Base-by-base conservation (phyloP, 1,140 invertebrate genomes). In the Tenebrio molitor region DNA sequence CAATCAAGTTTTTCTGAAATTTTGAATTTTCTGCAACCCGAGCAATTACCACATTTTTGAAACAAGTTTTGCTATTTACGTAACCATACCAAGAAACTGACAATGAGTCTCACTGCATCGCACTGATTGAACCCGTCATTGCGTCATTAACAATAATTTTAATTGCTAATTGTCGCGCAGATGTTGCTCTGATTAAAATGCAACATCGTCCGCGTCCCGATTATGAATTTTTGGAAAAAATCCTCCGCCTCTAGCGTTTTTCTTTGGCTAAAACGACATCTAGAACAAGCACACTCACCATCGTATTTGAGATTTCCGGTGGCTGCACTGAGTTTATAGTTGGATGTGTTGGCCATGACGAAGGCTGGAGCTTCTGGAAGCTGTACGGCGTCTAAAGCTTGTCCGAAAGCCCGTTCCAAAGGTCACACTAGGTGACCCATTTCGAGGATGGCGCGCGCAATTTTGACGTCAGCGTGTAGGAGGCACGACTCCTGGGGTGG, bases 391-490 rank as follows among this genome's bases (percentile, higher is more conserved):
- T 79, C 77, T 80, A 78, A 78, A 72, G 68, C 67, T 74, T 70
- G 73, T 69, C 73, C 72, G 72, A 72, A 74, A 72, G 73, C 73
- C 68, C 71, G 21, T 68, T 46, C 66, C 50, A 76, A 77, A 81
- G 79, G 81, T 80, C 80, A 79, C 72, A 76, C 64, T 76, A 77
- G 82, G 76, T 81, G 82, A 82, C 81, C 81, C 70, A 82, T 68
- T 79, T 81, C 34, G 63, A 70, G 67, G 64, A 41, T 50, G 62
- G 80, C 79, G 79, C 77, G 78, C 76, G 75, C 75, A 72, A 58
- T 58, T 63, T 63, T 79, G 76, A 79, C 80, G 80, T 80, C 78
- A 80, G 67, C 53, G 7, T 21, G 64, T 66, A 66, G 69, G 69
- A 73, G 75, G 78, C 73, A 64, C 58, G 64, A 69, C 74, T 71